phyloP scores from a whole-genome alignment of 1,140 invertebrate species.

The Caenorhabditis brenneri region DNA sequence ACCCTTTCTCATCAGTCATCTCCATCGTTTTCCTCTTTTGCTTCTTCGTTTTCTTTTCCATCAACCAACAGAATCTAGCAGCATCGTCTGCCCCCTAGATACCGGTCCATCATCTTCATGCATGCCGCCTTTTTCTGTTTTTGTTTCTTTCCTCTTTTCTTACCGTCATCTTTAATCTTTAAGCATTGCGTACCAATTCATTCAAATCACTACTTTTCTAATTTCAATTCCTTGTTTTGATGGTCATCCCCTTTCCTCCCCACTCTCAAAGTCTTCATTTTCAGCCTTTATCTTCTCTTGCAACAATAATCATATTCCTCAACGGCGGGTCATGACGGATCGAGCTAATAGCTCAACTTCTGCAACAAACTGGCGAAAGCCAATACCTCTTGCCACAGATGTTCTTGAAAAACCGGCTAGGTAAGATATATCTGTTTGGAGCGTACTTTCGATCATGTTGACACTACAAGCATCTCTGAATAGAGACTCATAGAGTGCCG shows the following conservation, averaged over 20 bases:
- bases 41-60: conserved; percentile 11
- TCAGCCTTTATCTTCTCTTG: not conserved
- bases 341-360: conserved; percentile 22
- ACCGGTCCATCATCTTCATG: conserved; percentile 21
- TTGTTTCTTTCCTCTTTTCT: conserved; percentile 29
- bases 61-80: not conserved
- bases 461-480: not conserved
- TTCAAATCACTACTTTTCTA: not conserved
- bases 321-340: conserved; percentile 31
- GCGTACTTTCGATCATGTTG: not conserved
- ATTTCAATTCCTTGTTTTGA: conserved; percentile 4
- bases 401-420: conserved; percentile 37
- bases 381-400: conserved; percentile 36
- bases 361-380: conserved; percentile 23
- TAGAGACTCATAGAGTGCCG: not conserved
- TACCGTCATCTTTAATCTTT: not conserved
- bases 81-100: not conserved
- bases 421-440: not conserved
- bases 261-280: not conserved
- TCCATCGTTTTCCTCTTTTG: not conserved
- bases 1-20: conserved; percentile 10
- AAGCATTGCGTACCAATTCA: conserved; percentile 1
- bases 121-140: conserved; percentile 33
- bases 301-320: not conserved
- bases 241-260: too few relatives aligned